Conservation (phyloP, 2,888 invertebrate species). For the Anthrax anthrax region DNA sequence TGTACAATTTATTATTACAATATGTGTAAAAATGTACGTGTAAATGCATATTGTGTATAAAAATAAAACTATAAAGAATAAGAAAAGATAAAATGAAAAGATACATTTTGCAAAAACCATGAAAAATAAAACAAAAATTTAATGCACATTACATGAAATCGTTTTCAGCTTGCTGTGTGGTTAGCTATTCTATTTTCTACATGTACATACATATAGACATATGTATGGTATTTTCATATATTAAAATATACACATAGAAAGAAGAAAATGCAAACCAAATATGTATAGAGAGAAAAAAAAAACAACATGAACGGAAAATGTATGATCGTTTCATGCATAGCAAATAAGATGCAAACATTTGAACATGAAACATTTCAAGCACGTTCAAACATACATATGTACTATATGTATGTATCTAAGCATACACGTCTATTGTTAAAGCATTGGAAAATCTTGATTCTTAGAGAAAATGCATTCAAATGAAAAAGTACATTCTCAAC, state of each 20-base stretch:
- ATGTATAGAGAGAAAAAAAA: not conserved
- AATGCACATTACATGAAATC: constrained; percentile 1
- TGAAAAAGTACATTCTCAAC: not conserved
- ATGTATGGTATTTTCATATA: not conserved
- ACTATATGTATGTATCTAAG: too few species aligned
- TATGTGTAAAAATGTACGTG: too few species aligned
- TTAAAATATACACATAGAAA: not conserved
- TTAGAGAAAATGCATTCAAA: constrained; percentile 1
- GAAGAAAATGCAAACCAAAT: not conserved
- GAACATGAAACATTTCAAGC: too few species aligned
- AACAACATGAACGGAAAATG: constrained; percentile 6
- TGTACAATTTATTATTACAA: too few species aligned
- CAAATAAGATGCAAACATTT: constrained; percentile 14
- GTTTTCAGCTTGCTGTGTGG: constrained; percentile 1
- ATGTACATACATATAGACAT: too few species aligned
- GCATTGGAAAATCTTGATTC: not conserved
- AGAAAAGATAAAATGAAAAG: not conserved
- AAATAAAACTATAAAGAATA: not conserved
- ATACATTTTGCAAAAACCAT: not conserved
- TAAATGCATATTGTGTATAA: too few species aligned
- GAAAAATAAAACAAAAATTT: not conserved
- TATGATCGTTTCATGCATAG: constrained; percentile 14
- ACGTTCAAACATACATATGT: not conserved
- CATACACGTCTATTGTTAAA: not conserved
- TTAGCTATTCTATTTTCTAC: constrained; percentile 5